Conservation (phyloP, 2,888 invertebrate species). For the Leucophenga montana region DNA sequence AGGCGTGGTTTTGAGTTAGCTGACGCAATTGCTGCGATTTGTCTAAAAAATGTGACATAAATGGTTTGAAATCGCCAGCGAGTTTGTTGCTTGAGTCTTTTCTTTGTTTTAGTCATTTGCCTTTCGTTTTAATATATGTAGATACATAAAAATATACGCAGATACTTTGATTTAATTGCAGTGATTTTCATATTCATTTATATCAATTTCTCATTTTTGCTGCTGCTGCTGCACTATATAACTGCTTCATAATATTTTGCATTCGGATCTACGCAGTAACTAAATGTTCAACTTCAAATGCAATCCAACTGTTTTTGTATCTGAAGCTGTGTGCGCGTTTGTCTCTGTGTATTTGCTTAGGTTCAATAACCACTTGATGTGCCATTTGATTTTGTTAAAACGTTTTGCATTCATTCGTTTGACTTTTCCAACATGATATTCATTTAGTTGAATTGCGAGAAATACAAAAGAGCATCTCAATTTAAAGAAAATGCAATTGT, state of each 20-base stretch:
- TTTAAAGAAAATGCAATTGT: too few species aligned
- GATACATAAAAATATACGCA: slow-evolving; percentile 14
- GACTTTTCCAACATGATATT: slow-evolving; percentile 37
- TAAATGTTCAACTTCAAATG: neutral
- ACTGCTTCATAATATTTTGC: neutral
- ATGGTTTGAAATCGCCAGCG: slow-evolving; percentile 5
- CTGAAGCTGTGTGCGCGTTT: too few species aligned
- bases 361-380: slow-evolving; percentile 63
- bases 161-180: too few species aligned
- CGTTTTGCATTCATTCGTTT: slow-evolving; percentile 10
- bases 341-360: neutral
- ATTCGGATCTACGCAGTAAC: neutral
- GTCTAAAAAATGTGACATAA: too few species aligned
- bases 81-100: slow-evolving; percentile 51
- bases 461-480: too few species aligned
- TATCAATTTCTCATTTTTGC: neutral
- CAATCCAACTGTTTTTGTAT: neutral
- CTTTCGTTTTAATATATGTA: neutral
- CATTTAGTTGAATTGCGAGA: slow-evolving; percentile 33
- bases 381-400: slow-evolving; percentile 44
- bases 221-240: too few species aligned
- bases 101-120: slow-evolving; percentile 31
- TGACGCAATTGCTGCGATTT: too few species aligned
- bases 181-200: too few species aligned
- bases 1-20: too few species aligned